Base-by-base conservation (phyloP, 2,113 vertebrate species). In the Irena cyanogastra region DNA sequence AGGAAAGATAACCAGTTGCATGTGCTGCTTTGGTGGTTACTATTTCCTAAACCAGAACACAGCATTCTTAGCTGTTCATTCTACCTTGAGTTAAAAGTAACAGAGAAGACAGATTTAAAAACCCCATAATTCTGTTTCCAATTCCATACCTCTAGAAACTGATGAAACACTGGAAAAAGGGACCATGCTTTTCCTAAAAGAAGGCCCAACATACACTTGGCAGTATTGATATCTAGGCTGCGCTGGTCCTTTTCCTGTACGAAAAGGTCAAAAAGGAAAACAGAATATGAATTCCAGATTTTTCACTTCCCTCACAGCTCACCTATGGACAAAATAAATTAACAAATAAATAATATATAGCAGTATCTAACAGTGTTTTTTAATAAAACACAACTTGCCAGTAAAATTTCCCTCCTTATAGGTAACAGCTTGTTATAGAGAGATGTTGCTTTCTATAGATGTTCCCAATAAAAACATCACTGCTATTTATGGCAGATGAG, bases 201-300 rank as follows among this genome's bases (percentile, higher is more conserved):
- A 96, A 99, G 99, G 94, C 99, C 99, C 98, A 99, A 97, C 99
- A 99, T 99, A 92, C 99, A 99, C 95, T 99, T 99, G 97, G 99
- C 99, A 97, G 99, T 99, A 98, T 99, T 99, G 93, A 99, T 98
- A 97, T 99, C 99, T 98, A 99, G 98, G 98, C 99, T 99, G 98
- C 99, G 98, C 97, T 99, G 99, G 97, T 99, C 99, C 95, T 99
- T 99, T 98, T 99, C 99, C 99, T 99, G 98, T 96, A 97, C 39
- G 17, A 47, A 76, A 75, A 95, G 77, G 76, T 83, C 69, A 90
- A 83, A 84, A 90, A 56, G 16, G 21, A 39, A 63, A 61, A 64
- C 11, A 64, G 11, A 61, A 4, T 57, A 53, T 21, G 37, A 89
- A 81, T 79, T 69, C 49, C 92, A 87, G 68, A 78, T 65, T 89